A percentile compares a stretch with the other conserved stretches of the same genome.
These are phyloP conservation scores for Palythoa caribaeorum DNA, from an alignment of 92 coral and sea anemone genomes.

Conservation along the genomic window DNA sequence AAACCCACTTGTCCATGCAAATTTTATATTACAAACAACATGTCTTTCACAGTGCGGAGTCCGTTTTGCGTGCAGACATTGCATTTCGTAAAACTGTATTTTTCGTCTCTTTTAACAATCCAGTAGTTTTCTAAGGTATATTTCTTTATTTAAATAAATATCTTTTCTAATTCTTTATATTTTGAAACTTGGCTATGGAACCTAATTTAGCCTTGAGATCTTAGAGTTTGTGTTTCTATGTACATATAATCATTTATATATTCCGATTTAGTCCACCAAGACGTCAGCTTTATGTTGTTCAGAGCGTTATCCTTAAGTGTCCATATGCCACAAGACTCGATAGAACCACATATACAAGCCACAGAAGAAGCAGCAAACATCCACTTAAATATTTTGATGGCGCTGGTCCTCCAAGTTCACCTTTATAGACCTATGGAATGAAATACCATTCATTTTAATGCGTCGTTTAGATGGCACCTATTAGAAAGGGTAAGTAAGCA, in stretches of 20 bases:
- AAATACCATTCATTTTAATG: neutral
- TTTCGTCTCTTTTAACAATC: too few relatives aligned
- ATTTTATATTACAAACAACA: neutral
- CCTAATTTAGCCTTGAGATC: neutral
- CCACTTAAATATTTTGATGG: conserved; percentile 71
- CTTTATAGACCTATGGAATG: conserved; percentile 71
- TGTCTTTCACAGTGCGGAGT: neutral
- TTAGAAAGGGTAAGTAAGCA: too few relatives aligned
- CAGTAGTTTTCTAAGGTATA: neutral
- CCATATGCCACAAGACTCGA: conserved; percentile 87
- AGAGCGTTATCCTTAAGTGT: conserved; percentile 55
- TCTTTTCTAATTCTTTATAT: neutral
- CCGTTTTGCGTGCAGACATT: neutral
- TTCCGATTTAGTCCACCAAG: neutral
- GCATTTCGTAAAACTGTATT: neutral
- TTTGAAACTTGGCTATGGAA: neutral
- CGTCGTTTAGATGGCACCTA: too few relatives aligned
- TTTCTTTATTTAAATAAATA: conserved; percentile 23
- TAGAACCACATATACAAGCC: conserved; percentile 73
- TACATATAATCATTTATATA: neutral
- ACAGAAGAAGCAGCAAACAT: conserved; percentile 67
- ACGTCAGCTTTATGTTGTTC: conserved; percentile 8
- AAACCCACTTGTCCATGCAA: too few relatives aligned
- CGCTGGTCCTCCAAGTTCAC: conserved; percentile 88
- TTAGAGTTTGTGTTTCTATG: neutral